Evolutionary conservation across 1,140 invertebrate species (phyloP), one percentile per base, ranked within the genome.

Genomic region (Lepidurus packardi): DNA sequence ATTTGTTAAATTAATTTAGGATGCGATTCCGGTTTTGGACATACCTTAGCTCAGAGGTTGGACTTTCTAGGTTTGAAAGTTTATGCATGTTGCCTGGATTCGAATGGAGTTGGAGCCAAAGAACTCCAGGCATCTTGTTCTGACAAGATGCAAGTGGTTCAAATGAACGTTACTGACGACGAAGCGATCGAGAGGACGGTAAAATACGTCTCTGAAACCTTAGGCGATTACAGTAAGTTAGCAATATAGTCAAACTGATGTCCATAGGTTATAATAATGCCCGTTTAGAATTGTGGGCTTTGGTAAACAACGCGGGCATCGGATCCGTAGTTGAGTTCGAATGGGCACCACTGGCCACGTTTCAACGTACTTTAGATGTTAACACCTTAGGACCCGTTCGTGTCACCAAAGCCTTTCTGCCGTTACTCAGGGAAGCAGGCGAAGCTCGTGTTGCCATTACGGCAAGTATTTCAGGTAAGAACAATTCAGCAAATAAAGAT

Each of bases 301-400:
- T 97, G 53, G 90, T 97, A 7, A 95, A 97, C 86, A 94, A 94
- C 81, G 93, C 94, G 76, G 92, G 93, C 0, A 85, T 89, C 10
- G 84, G 85, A 76, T 84, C 84, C 45, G 84, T 86, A 73, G 83
- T 84, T 7, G 87, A 89, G 81, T 82, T 89, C n/a, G 88, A 89
- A 84, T 88, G 86, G 87, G 83, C 82, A 16, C 80, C 82, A 7
- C 47, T 84, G 65, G 81, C 82, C 10, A 81, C 79, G 7, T 83
- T 81, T 79, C 53, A 65, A 41, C 13, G 53, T 16, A 21, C 21
- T 21, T 83, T 89, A 74, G 53, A 65, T 65, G 53, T 65, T 65
- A 65, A 65, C 53, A 65, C 53, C 81, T 65, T 53, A 34, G 13
- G 76, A 13, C 6, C 34, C 21, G 24, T 73, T 43, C 6, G 76